Evolutionary conservation across 1,140 invertebrate species (phyloP), one percentile per base, ranked within the genome.

Genomic region (Cyrtorhinus lividipennis): DNA sequence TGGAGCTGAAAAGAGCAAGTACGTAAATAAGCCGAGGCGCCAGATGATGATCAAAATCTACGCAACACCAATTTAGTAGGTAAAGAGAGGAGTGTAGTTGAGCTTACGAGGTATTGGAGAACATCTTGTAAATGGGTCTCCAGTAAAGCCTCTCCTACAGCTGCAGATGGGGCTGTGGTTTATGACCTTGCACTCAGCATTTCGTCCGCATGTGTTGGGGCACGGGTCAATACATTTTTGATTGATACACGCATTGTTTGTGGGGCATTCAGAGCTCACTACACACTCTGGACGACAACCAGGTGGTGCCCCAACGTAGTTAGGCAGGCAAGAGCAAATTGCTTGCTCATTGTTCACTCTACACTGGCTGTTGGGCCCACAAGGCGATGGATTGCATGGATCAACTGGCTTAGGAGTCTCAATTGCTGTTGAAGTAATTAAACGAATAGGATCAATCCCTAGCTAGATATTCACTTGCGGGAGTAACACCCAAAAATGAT

Each of bases 261-360:
- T 74, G 3, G 81, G 70, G 73, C 83, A 85, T 72, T 86, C 81
- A 1, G 77, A 73, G 71, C 81, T 80, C 63, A 77, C 78, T 27
- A 82, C 78, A 71, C 83, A 86, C 74, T 82, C 80, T 45, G 81
- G 80, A 66, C 81, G 75, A 69, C 82, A 81, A 67, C 81, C 76
- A n/a, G 81, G 80, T 26, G 81, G 78, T 62, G 74, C 70, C 48
- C 82, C 81, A 30, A 80, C 67, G 68, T 77, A 83, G 61, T 76
- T 78, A 44, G 70, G 68, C 30, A 77, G 70, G 67, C 82, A 83
- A 2, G 81, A 80, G 72, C 81, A 83, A 24, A 79, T 76, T 18
- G 80, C 80, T 44, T 78, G 74, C 61, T 75, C 77, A 24, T 75
- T 78, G 48, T 75, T 72, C 61, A 76, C 77, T 70, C 78, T 77